These are phyloP conservation scores for Machimus rusticus DNA, from an alignment of 2,888 invertebrate species.

Conservation along the genomic window DNA sequence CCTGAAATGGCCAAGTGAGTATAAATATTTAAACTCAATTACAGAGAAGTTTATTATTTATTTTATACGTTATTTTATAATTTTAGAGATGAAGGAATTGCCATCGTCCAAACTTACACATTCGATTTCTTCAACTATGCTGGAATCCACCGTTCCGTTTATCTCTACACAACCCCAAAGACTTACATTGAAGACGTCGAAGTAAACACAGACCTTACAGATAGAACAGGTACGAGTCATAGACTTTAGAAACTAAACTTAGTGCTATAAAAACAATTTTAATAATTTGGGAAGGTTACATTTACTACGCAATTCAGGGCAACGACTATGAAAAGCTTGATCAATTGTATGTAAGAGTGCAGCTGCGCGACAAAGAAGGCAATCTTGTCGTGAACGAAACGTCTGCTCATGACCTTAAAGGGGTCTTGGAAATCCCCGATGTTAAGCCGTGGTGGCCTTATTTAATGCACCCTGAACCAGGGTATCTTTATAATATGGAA, in stretches of 20 bases:
- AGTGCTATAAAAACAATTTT: background rate
- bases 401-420: slow-evolving; percentile 65
- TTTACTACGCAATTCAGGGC: slow-evolving; percentile 58
- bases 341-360: slow-evolving; percentile 60
- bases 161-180: slow-evolving; percentile 85
- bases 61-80: slow-evolving; percentile 11
- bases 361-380: slow-evolving; percentile 66
- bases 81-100: slow-evolving; percentile 69
- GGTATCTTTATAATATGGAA: slow-evolving; percentile 86
- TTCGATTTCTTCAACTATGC: slow-evolving; percentile 99
- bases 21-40: background rate
- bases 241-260: no score
- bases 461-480: slow-evolving; percentile 80
- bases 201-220: slow-evolving; percentile 74
- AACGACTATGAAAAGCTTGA: slow-evolving; percentile 61
- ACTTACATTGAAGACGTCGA: slow-evolving; percentile 86
- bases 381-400: slow-evolving; percentile 67
- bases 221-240: slow-evolving; percentile 67
- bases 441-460: slow-evolving; percentile 93
- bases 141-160: slow-evolving; percentile 93
- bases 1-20: slow-evolving; percentile 67
- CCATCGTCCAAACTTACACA: slow-evolving; percentile 77
- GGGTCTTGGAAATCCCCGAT: slow-evolving; percentile 72
- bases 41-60: background rate
- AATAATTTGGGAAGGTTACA: slow-evolving; percentile 52